These are phyloP conservation scores for Coenonympha glycerion DNA, from an alignment of 2,888 invertebrate genomes.

Conservation along the genomic window DNA sequence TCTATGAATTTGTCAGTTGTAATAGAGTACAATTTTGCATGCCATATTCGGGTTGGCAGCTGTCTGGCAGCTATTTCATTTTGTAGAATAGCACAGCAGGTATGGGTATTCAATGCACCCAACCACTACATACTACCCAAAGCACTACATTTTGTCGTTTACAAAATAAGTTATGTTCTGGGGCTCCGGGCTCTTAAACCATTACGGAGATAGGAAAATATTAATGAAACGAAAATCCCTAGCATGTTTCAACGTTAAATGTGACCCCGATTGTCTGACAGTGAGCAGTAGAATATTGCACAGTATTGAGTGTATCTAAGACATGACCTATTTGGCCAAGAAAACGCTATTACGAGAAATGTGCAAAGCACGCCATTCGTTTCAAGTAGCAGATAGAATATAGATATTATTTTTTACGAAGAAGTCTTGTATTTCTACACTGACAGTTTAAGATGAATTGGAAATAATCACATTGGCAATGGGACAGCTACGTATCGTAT, in stretches of 20 bases:
- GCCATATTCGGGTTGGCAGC: too few species aligned
- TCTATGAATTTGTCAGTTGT: too few species aligned
- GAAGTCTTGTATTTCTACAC: constrained; percentile 3
- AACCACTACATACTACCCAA: too few species aligned
- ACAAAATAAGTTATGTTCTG: too few species aligned
- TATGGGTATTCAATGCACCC: too few species aligned
- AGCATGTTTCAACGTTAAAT: constrained; percentile 40
- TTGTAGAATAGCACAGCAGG: too few species aligned
- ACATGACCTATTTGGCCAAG: constrained; percentile 21
- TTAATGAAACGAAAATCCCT: background rate
- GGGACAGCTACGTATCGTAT: too few species aligned
- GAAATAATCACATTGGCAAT: constrained; percentile 6
- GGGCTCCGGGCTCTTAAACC: too few species aligned
- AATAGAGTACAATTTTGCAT: too few species aligned
- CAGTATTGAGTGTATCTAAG: constrained; percentile 22
- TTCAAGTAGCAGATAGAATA: background rate
- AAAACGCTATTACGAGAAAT: constrained; percentile 6
- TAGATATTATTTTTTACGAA: background rate
- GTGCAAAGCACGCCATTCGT: background rate
- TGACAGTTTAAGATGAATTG: background rate
- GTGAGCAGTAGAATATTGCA: constrained; percentile 19
- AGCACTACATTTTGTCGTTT: too few species aligned
- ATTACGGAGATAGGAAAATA: too few species aligned
- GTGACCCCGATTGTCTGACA: constrained; percentile 33
- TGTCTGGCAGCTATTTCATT: too few species aligned